Evolutionary conservation across 2,113 vertebrate species (phyloP).

Genomic region (Taurulus bubalis): DNA sequence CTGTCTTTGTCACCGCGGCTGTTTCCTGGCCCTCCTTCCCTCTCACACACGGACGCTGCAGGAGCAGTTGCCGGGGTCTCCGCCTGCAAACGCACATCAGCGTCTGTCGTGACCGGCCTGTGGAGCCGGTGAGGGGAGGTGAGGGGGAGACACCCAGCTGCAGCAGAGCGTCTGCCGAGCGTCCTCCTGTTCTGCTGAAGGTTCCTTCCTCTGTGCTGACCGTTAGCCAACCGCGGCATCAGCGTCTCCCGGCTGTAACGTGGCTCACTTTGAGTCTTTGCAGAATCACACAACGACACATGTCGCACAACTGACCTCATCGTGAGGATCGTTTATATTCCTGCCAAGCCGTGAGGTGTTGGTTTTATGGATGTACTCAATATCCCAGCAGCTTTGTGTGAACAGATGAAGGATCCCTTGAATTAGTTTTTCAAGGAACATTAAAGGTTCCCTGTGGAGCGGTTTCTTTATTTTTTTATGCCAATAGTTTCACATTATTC

Average conservation of each 20-base stretch:
- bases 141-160: not conserved
- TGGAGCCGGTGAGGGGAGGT: not conserved
- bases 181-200: constrained; percentile 5
- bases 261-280: not conserved
- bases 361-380: not conserved
- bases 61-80: constrained; percentile 5
- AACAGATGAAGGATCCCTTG: not conserved
- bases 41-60: not conserved
- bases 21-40: not conserved
- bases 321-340: not conserved
- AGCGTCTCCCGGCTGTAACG: not conserved
- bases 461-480: too few species aligned
- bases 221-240: not conserved
- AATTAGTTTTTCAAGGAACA: not conserved
- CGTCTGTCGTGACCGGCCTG: constrained; percentile 1
- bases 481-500: too few species aligned
- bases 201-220: not conserved
- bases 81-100: not conserved
- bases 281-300: not conserved
- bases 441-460: not conserved
- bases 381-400: not conserved
- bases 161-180: constrained; percentile 1
- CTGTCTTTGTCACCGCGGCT: constrained; percentile 19
- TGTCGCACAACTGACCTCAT: not conserved
- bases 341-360: not conserved